Evolutionary conservation across 37 sponge, comb jelly and placozoan species (phyloP).

Genomic region (Corticium candelabrum): DNA sequence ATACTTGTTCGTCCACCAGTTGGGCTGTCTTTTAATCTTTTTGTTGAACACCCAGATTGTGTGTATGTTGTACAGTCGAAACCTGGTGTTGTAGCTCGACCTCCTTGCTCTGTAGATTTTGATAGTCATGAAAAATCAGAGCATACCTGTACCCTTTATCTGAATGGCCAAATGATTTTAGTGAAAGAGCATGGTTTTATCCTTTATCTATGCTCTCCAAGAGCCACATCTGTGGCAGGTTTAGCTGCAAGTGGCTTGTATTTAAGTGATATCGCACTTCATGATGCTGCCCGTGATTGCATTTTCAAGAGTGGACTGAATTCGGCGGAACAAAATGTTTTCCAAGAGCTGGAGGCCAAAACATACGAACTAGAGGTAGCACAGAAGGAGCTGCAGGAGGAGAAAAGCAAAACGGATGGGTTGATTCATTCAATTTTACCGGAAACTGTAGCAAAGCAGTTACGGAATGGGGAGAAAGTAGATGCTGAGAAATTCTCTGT

Average conservation of each 20-base stretch:
- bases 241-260: conserved; percentile 41
- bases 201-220: conserved; percentile 59
- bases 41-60: conserved; percentile 65
- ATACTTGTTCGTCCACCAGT: conserved; percentile 48
- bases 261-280: conserved; percentile 60
- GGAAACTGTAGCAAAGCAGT: conserved; percentile 28
- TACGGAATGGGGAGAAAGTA: conserved; percentile 15
- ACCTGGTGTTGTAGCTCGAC: not conserved
- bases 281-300: conserved; percentile 56
- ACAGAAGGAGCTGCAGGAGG: conserved; percentile 33
- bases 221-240: conserved; percentile 30
- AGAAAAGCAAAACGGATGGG: conserved; percentile 42
- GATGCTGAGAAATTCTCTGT: conserved; percentile 17
- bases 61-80: conserved; percentile 41
- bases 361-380: conserved; percentile 37
- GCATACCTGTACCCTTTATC: conserved; percentile 14
- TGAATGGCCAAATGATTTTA: conserved; percentile 66
- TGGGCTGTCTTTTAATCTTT: conserved; percentile 38
- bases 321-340: conserved; percentile 30
- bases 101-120: not conserved
- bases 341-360: conserved; percentile 37
- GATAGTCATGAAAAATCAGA: not conserved
- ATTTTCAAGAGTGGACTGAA: conserved; percentile 39
- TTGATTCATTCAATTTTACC: conserved; percentile 75
- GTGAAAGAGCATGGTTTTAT: conserved; percentile 14